Evolutionary conservation across 2,888 invertebrate species (phyloP).

Genomic region (Hemaris fuciformis): DNA sequence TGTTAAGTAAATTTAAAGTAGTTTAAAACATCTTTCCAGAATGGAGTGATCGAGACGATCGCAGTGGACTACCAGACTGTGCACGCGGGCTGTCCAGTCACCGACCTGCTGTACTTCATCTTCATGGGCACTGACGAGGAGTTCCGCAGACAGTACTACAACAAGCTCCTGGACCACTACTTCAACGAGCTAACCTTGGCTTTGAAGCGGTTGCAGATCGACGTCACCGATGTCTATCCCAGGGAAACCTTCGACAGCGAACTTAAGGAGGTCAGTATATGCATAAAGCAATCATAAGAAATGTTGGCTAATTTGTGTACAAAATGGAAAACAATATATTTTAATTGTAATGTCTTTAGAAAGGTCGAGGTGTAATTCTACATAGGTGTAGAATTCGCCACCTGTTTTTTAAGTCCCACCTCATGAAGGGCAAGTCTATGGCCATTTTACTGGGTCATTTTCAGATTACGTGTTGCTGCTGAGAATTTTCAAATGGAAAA

Average conservation of each 20-base stretch:
- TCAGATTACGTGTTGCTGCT: no score
- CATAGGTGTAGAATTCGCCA: no score
- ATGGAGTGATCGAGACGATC: conserved; percentile 32
- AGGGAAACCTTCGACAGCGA: conserved; percentile 43
- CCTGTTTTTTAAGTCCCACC: no score
- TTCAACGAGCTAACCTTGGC: conserved; percentile 35
- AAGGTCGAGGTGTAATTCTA: no score
- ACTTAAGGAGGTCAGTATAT: conserved; percentile 35
- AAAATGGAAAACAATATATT: no score
- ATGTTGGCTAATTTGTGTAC: no score
- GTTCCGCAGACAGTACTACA: conserved; percentile 42
- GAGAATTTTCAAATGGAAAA: no score
- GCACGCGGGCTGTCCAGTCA: conserved; percentile 38
- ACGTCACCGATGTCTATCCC: conserved; percentile 41
- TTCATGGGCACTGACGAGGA: conserved; percentile 43
- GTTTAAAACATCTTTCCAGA: conserved; percentile 20
- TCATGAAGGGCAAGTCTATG: no score
- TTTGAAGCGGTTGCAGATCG: conserved; percentile 32
- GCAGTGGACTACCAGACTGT: conserved; percentile 53
- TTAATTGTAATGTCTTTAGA: no score
- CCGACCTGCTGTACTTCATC: conserved; percentile 51
- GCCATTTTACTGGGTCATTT: no score
- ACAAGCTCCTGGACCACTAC: conserved; percentile 42
- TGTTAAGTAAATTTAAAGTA: no score
- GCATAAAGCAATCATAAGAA: conserved; percentile 8